A percentile compares a stretch with the other conserved stretches of the same genome.
phyloP scores from a whole-genome alignment of 2,797 vertebrate species.

The Phoebastria nigripes region DNA sequence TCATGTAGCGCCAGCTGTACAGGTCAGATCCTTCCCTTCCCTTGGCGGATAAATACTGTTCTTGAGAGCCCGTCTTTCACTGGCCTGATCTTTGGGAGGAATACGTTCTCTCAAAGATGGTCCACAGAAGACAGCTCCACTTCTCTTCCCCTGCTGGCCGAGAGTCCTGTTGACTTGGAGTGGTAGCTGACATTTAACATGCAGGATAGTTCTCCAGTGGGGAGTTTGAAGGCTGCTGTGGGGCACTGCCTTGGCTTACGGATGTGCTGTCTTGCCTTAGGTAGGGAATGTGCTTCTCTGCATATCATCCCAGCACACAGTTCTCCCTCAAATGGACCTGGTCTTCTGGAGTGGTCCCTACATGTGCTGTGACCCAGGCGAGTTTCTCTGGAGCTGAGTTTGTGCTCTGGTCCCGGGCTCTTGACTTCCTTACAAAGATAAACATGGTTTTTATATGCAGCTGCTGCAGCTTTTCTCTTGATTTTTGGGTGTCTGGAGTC shows the following conservation, averaged over 20 bases:
- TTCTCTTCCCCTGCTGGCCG: neutral
- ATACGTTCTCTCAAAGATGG: neutral
- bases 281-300: neutral
- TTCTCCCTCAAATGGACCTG: fast-evolving
- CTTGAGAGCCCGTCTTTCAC: neutral
- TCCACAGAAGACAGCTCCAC: fast-evolving
- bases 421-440: neutral
- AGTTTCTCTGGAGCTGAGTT: neutral
- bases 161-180: neutral
- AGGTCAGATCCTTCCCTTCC: neutral
- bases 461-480: neutral
- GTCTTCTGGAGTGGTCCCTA: neutral
- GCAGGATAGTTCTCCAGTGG: neutral
- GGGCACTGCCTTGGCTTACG: neutral
- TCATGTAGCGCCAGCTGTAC: too few species aligned
- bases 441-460: neutral
- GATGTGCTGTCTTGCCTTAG: neutral
- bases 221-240: neutral
- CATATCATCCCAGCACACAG: fast-evolving
- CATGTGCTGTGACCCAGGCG: fast-evolving
- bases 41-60: neutral
- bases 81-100: neutral
- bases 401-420: neutral
- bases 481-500: constrained; percentile 1
- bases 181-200: neutral